phyloP scores from a whole-genome alignment of 2,888 invertebrate species.

The Leptopilina myrica region DNA sequence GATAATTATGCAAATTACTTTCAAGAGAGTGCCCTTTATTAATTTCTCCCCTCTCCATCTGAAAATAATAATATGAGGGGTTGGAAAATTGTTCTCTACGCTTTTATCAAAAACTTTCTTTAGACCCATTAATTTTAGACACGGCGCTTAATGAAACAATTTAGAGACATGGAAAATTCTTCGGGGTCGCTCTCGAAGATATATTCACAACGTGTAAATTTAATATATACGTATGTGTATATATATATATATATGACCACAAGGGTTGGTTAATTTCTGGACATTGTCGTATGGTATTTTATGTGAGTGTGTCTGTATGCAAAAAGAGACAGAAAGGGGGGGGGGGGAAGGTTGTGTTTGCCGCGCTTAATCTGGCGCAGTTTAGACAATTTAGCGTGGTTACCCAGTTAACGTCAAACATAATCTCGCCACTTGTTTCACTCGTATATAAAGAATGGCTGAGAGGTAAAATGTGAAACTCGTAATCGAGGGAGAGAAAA shows the following conservation, averaged over 20 bases:
- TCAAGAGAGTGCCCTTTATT: no score
- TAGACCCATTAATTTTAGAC: slow-evolving; percentile 45
- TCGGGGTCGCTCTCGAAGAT: slow-evolving; percentile 1
- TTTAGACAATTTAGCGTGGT: slow-evolving; percentile 72
- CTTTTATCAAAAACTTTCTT: slow-evolving; percentile 13
- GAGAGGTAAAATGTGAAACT: slow-evolving; percentile 28
- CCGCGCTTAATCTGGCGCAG: slow-evolving; percentile 69
- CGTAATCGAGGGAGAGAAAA: slow-evolving; percentile 30
- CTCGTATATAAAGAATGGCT: slow-evolving; percentile 64
- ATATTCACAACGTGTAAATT: slow-evolving; percentile 10
- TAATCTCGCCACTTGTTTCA: slow-evolving; percentile 65
- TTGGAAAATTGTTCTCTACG: no score
- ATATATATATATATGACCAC: background rate
- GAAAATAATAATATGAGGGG: no score
- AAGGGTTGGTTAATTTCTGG: slow-evolving; percentile 68
- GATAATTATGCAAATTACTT: no score
- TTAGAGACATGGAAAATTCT: slow-evolving; percentile 46
- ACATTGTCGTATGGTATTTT: slow-evolving; percentile 49
- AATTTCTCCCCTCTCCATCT: no score
- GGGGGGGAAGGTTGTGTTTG: slow-evolving; percentile 53
- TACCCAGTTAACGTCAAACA: slow-evolving; percentile 71
- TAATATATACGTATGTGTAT: background rate
- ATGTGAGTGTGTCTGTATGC: background rate
- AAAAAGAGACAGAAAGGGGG: no score
- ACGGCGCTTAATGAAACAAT: slow-evolving; percentile 51